phyloP scores from a whole-genome alignment of 2,113 vertebrate species.

The Dascyllus trimaculatus region DNA sequence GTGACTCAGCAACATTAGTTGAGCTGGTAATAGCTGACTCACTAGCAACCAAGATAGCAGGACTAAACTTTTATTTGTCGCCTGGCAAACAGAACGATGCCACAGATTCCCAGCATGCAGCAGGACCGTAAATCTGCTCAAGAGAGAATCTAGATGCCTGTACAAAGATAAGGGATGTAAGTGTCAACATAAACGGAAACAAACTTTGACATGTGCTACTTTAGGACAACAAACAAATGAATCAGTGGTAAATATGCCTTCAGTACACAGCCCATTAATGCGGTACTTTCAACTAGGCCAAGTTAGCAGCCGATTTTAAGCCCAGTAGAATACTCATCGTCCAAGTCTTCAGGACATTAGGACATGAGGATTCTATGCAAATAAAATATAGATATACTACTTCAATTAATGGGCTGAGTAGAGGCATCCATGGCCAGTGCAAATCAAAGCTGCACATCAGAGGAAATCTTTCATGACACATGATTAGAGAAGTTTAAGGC shows the following conservation, averaged over 20 bases:
- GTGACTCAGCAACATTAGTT: constrained; percentile 29
- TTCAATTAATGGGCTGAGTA: not conserved
- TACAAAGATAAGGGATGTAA: not conserved
- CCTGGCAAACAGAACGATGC: not conserved
- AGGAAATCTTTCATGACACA: constrained; percentile 26
- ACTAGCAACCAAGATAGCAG: not conserved
- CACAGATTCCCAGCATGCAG: not conserved
- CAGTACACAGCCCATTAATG: not conserved
- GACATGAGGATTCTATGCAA: not conserved
- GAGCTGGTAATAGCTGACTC: constrained; percentile 11
- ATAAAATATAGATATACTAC: not conserved
- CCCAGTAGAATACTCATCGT: constrained; percentile 4
- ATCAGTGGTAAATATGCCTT: not conserved
- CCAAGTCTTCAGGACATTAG: not conserved
- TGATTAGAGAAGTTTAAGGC: constrained; percentile 27
- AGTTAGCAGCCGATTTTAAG: constrained; percentile 10
- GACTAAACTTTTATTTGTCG: not conserved
- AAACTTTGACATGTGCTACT: not conserved
- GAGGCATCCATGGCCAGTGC: constrained; percentile 1
- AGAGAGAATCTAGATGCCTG: not conserved
- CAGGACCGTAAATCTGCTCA: not conserved
- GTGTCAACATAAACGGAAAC: not conserved
- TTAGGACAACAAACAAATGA: not conserved
- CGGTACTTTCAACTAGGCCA: not conserved
- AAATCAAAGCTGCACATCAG: constrained; percentile 22